Evolutionary conservation across 2,888 invertebrate genomes (phyloP), one percentile per base, ranked within the genome.

Genomic region (Polyommatus icarus): DNA sequence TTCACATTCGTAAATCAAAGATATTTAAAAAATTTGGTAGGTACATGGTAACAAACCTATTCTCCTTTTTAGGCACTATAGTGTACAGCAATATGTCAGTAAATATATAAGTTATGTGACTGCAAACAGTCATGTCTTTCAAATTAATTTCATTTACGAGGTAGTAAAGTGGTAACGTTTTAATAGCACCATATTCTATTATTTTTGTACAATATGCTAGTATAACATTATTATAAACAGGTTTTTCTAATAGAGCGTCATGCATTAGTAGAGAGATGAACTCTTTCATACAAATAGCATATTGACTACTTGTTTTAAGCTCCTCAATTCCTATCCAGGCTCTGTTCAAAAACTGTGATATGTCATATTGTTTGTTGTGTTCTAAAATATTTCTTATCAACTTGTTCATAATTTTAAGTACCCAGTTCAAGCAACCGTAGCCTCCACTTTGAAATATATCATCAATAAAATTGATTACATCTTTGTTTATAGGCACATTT

Each of bases 21-120:
- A 29, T 67, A 32, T 54, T 1, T 10, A 12, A 24, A 24, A 29
- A 32, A 29, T 18, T 15, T n/a, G n/a, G n/a, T n/a, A n/a, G n/a
- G n/a, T n/a, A 12, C 1, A 67, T 67, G 29, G 24, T 32, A 29
- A 32, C 20, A 75, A 59, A 95, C 95, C 94, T 95, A 83, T 95
- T 94, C 83, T 95, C 95, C 85, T 94, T 95, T 81, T 92, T 91
- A 57, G 90, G 89, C 18, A 95, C 89, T 76, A 92, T 90, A 76
- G 94, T 92, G 86, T 92, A 94, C 15, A 95, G 82, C 78, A 95
- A 82, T 71, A 94, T 89, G 77, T 94, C 92, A 79, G 90, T 86
- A 73, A 95, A 82, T 71, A 94, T 83, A 82, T 88, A 89, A 67
- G 91, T 83, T 78, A 94, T 84, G 72, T 89, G 88, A 1, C 87